These are phyloP conservation scores for Brachionus rotundiformis DNA, from an alignment of 1,140 invertebrate genomes.

Conservation along the genomic window DNA sequence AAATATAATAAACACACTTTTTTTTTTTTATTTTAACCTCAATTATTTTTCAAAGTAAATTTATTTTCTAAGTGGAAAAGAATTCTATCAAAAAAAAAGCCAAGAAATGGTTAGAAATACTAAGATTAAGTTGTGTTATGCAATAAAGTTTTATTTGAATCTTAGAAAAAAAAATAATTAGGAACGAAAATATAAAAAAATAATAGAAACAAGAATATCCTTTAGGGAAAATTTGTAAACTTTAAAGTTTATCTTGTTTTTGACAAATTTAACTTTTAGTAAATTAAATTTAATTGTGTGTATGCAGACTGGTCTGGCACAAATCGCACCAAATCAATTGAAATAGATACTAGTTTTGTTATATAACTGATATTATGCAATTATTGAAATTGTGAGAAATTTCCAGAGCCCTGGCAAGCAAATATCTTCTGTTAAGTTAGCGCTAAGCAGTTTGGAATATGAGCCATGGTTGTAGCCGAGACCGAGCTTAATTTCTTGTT, in stretches of 20 bases:
- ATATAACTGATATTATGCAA: neutral
- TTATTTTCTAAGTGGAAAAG: constrained; percentile 26
- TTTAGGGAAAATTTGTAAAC: neutral
- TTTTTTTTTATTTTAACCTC: no score
- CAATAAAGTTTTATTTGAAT: constrained; percentile 11
- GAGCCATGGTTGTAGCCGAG: neutral
- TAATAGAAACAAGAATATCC: constrained; percentile 19
- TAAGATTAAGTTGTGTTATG: constrained; percentile 29
- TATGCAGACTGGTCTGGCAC: no score
- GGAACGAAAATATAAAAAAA: neutral
- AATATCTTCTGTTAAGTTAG: neutral
- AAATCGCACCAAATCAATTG: neutral
- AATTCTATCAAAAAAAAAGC: neutral
- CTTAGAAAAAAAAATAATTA: constrained; percentile 17
- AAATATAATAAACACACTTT: constrained; percentile 20
- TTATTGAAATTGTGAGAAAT: neutral
- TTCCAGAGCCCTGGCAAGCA: neutral
- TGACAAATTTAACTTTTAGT: neutral
- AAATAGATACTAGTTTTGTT: constrained; percentile 11
- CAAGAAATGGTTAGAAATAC: no score
- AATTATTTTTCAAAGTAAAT: constrained; percentile 12
- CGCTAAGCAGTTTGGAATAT: neutral
- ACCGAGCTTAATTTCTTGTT: neutral
- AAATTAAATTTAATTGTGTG: neutral
- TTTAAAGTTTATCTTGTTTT: constrained; percentile 1